A percentile compares a stretch with the other conserved stretches of the same genome.
These are phyloP conservation scores for Dynastes maya DNA, from an alignment of 2,888 invertebrate species.

Conservation along the genomic window DNA sequence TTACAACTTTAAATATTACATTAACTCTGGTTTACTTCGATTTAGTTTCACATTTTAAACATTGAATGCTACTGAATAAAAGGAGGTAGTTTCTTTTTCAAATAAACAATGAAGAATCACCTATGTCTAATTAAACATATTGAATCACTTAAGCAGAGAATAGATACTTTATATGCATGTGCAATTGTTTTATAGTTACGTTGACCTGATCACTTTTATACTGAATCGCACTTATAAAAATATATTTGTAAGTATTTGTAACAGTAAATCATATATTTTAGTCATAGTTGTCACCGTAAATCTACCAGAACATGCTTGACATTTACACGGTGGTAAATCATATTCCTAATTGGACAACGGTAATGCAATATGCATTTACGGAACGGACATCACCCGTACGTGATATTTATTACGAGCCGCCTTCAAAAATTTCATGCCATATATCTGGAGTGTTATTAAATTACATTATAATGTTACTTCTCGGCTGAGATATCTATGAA, in stretches of 20 bases:
- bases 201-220: slow-evolving; percentile 29
- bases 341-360: slow-evolving; percentile 37
- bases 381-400: slow-evolving; percentile 6
- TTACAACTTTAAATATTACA: too few relatives aligned
- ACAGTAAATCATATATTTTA: slow-evolving; percentile 42
- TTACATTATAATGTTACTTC: background rate
- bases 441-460: background rate
- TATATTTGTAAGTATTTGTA: slow-evolving; percentile 19
- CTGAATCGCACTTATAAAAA: slow-evolving; percentile 14
- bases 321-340: slow-evolving; percentile 42
- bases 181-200: slow-evolving; percentile 6
- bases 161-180: background rate
- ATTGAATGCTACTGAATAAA: too few relatives aligned
- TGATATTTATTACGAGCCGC: slow-evolving; percentile 5
- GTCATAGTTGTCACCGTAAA: slow-evolving; percentile 30
- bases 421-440: slow-evolving; percentile 7
- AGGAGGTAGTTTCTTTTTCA: too few relatives aligned
- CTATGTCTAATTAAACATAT: too few relatives aligned
- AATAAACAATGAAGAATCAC: too few relatives aligned
- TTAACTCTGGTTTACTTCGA: too few relatives aligned
- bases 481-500: background rate
- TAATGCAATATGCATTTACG: slow-evolving; percentile 29
- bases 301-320: slow-evolving; percentile 23
- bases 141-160: too few relatives aligned
- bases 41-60: too few relatives aligned